phyloP scores from a whole-genome alignment of 2,113 vertebrate species.

The Hippoglossus stenolepis region DNA sequence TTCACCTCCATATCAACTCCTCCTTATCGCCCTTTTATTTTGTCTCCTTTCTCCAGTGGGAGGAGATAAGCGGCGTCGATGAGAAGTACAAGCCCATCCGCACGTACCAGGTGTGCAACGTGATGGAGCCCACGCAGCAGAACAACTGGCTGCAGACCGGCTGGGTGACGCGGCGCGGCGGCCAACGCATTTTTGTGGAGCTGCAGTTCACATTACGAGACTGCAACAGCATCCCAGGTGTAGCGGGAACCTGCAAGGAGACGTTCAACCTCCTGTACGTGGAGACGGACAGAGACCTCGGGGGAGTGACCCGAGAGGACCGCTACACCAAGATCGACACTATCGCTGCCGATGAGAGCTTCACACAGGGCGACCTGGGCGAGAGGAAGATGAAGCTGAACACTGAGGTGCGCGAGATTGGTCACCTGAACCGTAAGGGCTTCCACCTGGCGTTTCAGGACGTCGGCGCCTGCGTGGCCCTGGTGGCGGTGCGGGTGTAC shows the following conservation, averaged over 20 bases:
- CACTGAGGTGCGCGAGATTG: slow-evolving; percentile 95
- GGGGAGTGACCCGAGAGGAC: slow-evolving; percentile 79
- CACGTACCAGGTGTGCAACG: slow-evolving; percentile 97
- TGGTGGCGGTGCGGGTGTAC: slow-evolving; percentile 95
- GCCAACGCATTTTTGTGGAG: slow-evolving; percentile 96
- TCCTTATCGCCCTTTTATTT: not conserved
- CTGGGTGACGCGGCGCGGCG: slow-evolving; percentile 89
- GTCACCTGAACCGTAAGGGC: slow-evolving; percentile 91
- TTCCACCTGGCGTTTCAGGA: slow-evolving; percentile 98
- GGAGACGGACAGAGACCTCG: slow-evolving; percentile 89
- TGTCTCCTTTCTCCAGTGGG: slow-evolving; percentile 86
- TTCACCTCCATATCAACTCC: not conserved
- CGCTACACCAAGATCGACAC: slow-evolving; percentile 95
- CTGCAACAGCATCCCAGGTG: slow-evolving; percentile 97
- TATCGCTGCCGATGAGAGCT: slow-evolving; percentile 96
- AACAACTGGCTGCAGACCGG: slow-evolving; percentile 98
- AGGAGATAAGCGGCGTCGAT: slow-evolving; percentile 96
- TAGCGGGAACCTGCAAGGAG: slow-evolving; percentile 94
- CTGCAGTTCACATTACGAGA: slow-evolving; percentile 96
- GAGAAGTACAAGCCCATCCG: slow-evolving; percentile 94
- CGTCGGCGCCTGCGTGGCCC: slow-evolving; percentile 93
- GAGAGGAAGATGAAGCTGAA: slow-evolving; percentile 99
- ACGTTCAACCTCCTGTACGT: slow-evolving; percentile 96
- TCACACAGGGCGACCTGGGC: slow-evolving; percentile 95
- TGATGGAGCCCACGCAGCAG: slow-evolving; percentile 96